Percentiles rank a stretch among this genome's conserved stretches.
Evolutionary conservation across 2,797 vertebrate genomes (phyloP).

Genomic region (Lacerta viridis): DNA sequence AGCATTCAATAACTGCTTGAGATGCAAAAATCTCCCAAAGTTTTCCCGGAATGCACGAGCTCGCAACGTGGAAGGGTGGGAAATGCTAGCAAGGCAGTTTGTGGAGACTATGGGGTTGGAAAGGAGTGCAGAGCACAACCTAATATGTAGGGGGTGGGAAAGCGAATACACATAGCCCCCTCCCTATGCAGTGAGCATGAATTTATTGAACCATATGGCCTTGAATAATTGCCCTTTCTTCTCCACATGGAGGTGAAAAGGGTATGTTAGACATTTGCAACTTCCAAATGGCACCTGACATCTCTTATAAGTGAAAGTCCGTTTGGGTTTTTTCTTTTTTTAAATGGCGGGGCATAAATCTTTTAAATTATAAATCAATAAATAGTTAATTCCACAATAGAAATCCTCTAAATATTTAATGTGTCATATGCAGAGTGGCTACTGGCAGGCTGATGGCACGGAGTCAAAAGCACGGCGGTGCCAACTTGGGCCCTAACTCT

Average conservation of each 20-base stretch:
- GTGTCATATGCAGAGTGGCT: slow-evolving; percentile 73
- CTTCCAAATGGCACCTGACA: slow-evolving; percentile 83
- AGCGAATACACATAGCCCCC: slow-evolving; percentile 37
- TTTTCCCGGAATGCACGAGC: slow-evolving; percentile 63
- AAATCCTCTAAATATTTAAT: slow-evolving; percentile 96
- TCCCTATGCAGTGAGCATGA: slow-evolving; percentile 74
- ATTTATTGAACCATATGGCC: slow-evolving; percentile 80
- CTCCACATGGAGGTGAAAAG: slow-evolving; percentile 70
- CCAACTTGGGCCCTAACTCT: slow-evolving; percentile 59
- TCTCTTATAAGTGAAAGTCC: slow-evolving; percentile 82
- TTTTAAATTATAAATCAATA: slow-evolving; percentile 99
- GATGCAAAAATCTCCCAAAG: slow-evolving; percentile 77
- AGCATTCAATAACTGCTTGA: not conserved
- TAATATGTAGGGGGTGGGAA: slow-evolving; percentile 68
- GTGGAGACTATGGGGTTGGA: slow-evolving; percentile 69
- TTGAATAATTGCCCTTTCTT: slow-evolving; percentile 79
- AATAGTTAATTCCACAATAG: slow-evolving; percentile 99
- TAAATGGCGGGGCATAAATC: slow-evolving; percentile 89
- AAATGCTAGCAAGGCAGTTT: slow-evolving; percentile 38
- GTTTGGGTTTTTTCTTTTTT: slow-evolving; percentile 87
- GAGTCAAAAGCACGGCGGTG: slow-evolving; percentile 55
- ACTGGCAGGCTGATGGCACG: slow-evolving; percentile 70
- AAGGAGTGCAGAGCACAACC: slow-evolving; percentile 78
- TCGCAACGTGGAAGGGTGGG: fast-evolving
- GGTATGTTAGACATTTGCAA: slow-evolving; percentile 79